These are phyloP conservation scores for Cryptophagus acutangulus DNA, from an alignment of 2,888 invertebrate species.

Conservation along the genomic window DNA sequence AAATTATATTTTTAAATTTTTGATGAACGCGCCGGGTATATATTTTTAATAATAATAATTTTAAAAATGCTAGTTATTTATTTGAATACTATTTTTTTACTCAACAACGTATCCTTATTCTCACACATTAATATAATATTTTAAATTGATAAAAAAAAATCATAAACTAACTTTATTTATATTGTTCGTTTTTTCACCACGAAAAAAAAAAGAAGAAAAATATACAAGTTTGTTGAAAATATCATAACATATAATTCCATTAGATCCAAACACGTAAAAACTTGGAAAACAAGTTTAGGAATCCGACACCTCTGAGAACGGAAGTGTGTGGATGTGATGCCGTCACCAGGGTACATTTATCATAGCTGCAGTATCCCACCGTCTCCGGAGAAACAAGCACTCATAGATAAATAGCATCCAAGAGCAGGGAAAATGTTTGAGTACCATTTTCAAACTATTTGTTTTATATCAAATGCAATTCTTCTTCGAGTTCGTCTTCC, in stretches of 20 bases:
- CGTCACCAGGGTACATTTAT: constrained; percentile 33
- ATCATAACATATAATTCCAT: constrained; percentile 30
- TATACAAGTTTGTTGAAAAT: constrained; percentile 24
- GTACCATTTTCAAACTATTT: constrained; percentile 8
- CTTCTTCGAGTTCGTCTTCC: background rate
- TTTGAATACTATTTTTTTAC: too few species aligned
- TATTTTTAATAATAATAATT: too few species aligned
- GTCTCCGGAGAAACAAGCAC: constrained; percentile 32
- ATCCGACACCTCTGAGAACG: constrained; percentile 20
- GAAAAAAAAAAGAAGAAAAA: background rate
- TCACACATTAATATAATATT: too few species aligned
- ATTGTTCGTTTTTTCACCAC: background rate
- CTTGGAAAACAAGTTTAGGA: constrained; percentile 30
- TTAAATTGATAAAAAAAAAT: background rate
- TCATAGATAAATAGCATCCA: constrained; percentile 37
- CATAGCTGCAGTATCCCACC: constrained; percentile 30
- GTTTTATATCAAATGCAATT: too few species aligned
- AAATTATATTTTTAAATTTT: too few species aligned
- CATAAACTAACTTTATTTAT: background rate
- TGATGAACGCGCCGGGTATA: too few species aligned
- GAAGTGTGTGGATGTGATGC: constrained; percentile 17
- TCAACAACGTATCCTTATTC: too few species aligned
- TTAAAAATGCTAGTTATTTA: too few species aligned
- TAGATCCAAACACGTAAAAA: constrained; percentile 29
- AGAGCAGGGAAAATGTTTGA: constrained; percentile 29